Evolutionary conservation across 2,797 vertebrate species (phyloP).

Genomic region (Podarcis siculus): DNA sequence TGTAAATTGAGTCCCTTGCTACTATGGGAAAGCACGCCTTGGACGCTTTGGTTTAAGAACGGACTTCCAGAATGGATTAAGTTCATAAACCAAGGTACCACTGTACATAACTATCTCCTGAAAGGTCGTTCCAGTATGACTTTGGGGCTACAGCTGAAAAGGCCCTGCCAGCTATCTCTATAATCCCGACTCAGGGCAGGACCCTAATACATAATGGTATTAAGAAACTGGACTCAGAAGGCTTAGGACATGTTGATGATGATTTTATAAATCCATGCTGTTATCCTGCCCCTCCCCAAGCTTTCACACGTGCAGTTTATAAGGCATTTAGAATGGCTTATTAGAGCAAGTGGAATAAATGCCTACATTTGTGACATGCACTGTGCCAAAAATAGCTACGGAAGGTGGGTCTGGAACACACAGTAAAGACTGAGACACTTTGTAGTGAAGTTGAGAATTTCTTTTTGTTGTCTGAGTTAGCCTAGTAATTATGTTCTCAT

Average conservation of each 20-base stretch:
- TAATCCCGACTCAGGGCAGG: no score
- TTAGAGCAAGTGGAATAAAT: slow-evolving; percentile 64
- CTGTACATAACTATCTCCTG: neutral
- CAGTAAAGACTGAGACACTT: slow-evolving; percentile 53
- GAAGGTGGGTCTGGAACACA: slow-evolving; percentile 47
- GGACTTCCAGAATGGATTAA: no score
- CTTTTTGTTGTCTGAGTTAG: slow-evolving; percentile 46
- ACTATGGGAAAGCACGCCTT: no score
- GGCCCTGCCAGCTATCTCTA: neutral
- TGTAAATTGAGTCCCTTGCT: no score
- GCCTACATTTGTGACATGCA: slow-evolving; percentile 33
- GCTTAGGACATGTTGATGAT: neutral
- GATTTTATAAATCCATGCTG: neutral
- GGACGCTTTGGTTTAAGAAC: no score
- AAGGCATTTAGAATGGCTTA: slow-evolving; percentile 69
- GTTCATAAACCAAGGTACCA: no score
- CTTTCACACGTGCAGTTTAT: neutral
- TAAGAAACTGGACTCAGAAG: neutral
- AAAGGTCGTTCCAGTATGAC: neutral
- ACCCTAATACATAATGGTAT: neutral
- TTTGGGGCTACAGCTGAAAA: neutral
- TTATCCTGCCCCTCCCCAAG: neutral
- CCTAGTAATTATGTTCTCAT: slow-evolving; percentile 57
- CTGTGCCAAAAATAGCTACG: slow-evolving; percentile 66
- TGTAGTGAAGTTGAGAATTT: slow-evolving; percentile 62